Conservation (phyloP, 1,140 invertebrate species). For the Magallana gigas region DNA sequence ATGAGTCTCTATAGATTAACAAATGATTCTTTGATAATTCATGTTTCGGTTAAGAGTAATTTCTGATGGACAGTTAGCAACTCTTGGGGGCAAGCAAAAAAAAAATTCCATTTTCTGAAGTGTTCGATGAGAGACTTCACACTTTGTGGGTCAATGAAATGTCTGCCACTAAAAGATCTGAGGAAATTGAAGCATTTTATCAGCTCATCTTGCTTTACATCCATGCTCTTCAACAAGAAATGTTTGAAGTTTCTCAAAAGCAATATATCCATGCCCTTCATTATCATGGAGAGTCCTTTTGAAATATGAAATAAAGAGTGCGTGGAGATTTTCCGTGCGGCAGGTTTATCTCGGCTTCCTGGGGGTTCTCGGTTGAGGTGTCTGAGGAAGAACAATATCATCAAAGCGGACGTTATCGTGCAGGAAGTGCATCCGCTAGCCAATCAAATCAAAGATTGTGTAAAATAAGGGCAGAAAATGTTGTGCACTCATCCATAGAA, state of each 20-base stretch:
- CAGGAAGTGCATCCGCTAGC: no score
- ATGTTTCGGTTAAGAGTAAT: no score
- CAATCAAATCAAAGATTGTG: no score
- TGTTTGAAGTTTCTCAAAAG: neutral
- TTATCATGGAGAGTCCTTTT: neutral
- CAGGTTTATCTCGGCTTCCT: neutral
- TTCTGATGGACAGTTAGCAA: no score
- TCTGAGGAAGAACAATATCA: no score
- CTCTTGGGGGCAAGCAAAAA: neutral
- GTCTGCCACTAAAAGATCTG: neutral
- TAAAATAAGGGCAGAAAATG: no score
- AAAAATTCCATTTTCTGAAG: neutral
- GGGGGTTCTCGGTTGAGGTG: neutral
- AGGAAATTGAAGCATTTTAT: neutral
- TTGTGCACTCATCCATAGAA: no score
- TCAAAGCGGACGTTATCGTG: no score
- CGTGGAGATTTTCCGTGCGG: neutral
- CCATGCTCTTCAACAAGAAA: neutral
- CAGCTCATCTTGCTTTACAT: neutral
- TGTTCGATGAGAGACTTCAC: neutral
- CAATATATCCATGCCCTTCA: neutral
- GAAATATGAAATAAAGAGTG: slow-evolving; percentile 1
- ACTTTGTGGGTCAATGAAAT: slow-evolving; percentile 13
- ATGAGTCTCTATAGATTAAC: no score
- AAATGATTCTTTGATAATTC: no score